Evolutionary conservation across 2,888 invertebrate genomes (phyloP).

Genomic region (Aproaerema taeniolella): DNA sequence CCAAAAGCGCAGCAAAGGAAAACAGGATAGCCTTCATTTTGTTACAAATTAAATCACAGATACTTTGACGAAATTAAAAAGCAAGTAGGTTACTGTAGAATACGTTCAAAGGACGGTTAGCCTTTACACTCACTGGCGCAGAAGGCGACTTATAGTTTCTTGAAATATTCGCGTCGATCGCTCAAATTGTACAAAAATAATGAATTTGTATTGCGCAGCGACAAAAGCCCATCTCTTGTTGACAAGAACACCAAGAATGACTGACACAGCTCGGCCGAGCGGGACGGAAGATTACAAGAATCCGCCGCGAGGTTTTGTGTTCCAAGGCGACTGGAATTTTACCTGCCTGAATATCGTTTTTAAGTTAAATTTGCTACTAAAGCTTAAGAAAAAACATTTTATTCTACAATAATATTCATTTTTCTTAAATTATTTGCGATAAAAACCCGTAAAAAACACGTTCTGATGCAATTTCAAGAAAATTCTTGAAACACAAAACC

Average conservation of each 20-base stretch:
- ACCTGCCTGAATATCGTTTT: slow-evolving; percentile 20
- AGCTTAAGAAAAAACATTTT: slow-evolving; percentile 14
- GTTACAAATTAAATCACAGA: slow-evolving; percentile 65
- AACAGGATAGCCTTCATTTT: slow-evolving; percentile 77
- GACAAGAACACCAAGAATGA: slow-evolving; percentile 46
- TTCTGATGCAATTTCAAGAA: slow-evolving; percentile 35
- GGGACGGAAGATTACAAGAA: slow-evolving; percentile 41
- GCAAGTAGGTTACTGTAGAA: slow-evolving; percentile 16
- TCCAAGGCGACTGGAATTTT: slow-evolving; percentile 51
- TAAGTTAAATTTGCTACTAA: not conserved
- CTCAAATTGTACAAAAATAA: slow-evolving; percentile 55
- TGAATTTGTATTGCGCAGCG: slow-evolving; percentile 69
- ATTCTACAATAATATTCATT: not conserved
- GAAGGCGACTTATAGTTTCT: slow-evolving; percentile 82
- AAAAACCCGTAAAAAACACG: slow-evolving; percentile 8
- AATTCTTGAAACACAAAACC: slow-evolving; percentile 67
- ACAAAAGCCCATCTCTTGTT: slow-evolving; percentile 60
- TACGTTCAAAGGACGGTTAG: slow-evolving; percentile 50
- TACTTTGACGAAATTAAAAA: slow-evolving; percentile 56
- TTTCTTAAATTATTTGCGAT: not conserved
- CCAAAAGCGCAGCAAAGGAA: slow-evolving; percentile 66
- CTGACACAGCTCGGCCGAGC: slow-evolving; percentile 35
- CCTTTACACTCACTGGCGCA: slow-evolving; percentile 96
- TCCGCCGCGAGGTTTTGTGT: slow-evolving; percentile 63
- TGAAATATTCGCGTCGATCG: slow-evolving; percentile 41